Conservation (phyloP, 2,888 invertebrate genomes). For the Lasioglossum leucozonium region DNA sequence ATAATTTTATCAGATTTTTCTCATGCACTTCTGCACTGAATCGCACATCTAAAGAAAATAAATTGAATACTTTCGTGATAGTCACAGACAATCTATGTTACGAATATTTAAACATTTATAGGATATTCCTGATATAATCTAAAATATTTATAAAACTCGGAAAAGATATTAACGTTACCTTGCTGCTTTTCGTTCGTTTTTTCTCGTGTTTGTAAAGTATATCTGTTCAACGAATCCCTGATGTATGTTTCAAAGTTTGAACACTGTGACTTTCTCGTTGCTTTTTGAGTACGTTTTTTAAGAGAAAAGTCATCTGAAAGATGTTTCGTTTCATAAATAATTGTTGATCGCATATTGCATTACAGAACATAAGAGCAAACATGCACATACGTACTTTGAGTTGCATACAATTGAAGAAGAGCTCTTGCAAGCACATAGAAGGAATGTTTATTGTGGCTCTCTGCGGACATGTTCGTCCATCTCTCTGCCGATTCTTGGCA, state of each 20-base stretch:
- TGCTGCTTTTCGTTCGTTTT: slow-evolving; percentile 16
- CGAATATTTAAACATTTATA: not conserved
- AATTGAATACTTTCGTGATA: not conserved
- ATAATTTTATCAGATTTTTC: slow-evolving; percentile 66
- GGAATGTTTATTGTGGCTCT: slow-evolving; percentile 84
- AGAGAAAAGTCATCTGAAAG: slow-evolving; percentile 75
- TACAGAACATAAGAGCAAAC: not conserved
- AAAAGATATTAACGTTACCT: slow-evolving; percentile 13
- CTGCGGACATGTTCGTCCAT: slow-evolving; percentile 85
- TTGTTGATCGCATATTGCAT: slow-evolving; percentile 8
- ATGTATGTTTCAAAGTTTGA: slow-evolving; percentile 76
- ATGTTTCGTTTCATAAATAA: not conserved
- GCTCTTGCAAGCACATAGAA: slow-evolving; percentile 85
- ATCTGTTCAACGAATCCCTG: slow-evolving; percentile 76
- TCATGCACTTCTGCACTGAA: slow-evolving; percentile 20
- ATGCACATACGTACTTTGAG: slow-evolving; percentile 85
- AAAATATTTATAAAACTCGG: not conserved
- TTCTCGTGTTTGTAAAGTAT: slow-evolving; percentile 63
- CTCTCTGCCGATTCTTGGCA: slow-evolving; percentile 88
- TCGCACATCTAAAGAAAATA: slow-evolving; percentile 24
- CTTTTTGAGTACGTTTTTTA: slow-evolving; percentile 78
- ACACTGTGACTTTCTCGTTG: slow-evolving; percentile 81
- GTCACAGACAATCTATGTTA: not conserved
- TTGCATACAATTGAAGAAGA: slow-evolving; percentile 87
- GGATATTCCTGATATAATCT: not conserved